These are phyloP conservation scores for Oreamnos americanus DNA, from an alignment of 2,113 vertebrate species.

Conservation along the genomic window DNA sequence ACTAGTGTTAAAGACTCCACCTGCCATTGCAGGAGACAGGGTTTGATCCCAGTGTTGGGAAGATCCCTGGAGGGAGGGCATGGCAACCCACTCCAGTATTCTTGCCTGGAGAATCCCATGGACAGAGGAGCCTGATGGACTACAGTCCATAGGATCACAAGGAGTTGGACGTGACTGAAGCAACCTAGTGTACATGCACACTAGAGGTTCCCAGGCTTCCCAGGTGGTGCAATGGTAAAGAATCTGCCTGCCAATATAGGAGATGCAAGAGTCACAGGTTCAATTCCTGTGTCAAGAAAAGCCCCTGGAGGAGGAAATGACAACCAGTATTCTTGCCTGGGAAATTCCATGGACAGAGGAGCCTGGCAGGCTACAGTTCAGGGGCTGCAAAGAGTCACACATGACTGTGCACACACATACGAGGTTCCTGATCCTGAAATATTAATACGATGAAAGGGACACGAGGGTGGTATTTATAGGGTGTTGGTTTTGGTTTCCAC, in stretches of 20 bases:
- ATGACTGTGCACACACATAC: not conserved
- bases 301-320: not conserved
- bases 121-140: not conserved
- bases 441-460: not conserved
- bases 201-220: not conserved
- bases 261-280: not conserved
- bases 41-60: not conserved
- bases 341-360: not conserved
- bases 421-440: not conserved
- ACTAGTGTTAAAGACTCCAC: not conserved
- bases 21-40: not conserved
- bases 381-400: not conserved
- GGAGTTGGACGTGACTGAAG: not conserved
- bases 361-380: not conserved
- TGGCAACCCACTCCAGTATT: not conserved
- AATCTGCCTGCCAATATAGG: not conserved
- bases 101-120: not conserved
- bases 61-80: not conserved
- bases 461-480: not conserved
- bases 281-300: not conserved
- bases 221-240: not conserved
- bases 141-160: not conserved
- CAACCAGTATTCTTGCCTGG: not conserved
- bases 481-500: not conserved
- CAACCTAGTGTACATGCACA: not conserved